Evolutionary conservation across 2,888 invertebrate species (phyloP).

Genomic region (Calliphora vomitoria): DNA sequence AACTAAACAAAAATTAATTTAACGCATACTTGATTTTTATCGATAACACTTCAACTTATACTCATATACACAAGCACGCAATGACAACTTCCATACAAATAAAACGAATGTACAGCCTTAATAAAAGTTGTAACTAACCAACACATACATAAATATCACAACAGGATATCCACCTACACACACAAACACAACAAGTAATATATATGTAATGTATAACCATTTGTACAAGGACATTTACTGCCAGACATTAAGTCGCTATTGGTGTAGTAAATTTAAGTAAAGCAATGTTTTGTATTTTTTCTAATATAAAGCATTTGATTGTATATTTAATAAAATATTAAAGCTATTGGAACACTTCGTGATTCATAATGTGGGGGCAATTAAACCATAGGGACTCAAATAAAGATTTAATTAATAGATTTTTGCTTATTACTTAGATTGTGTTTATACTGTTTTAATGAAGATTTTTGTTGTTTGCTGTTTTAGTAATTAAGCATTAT

Average conservation of each 20-base stretch:
- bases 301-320: no score
- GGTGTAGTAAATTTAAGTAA: conserved; percentile 35
- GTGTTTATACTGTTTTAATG: no score
- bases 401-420: no score
- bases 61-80: not conserved
- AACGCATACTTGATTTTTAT: conserved; percentile 71
- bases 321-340: no score
- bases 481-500: no score
- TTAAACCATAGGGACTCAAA: no score
- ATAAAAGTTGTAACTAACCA: conserved; percentile 50
- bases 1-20: conserved; percentile 62
- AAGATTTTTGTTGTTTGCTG: no score
- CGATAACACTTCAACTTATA: conserved; percentile 49
- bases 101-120: conserved; percentile 6
- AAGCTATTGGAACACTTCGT: no score
- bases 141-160: conserved; percentile 55
- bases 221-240: conserved; percentile 47
- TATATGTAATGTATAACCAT: not conserved
- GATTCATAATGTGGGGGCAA: no score
- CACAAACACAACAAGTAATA: conserved; percentile 17
- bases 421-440: no score
- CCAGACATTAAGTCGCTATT: conserved; percentile 47
- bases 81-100: not conserved
- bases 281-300: not conserved
- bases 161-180: conserved; percentile 42